These are phyloP conservation scores for Ageneiosus marmoratus DNA, from an alignment of 2,113 vertebrate species.

Conservation along the genomic window DNA sequence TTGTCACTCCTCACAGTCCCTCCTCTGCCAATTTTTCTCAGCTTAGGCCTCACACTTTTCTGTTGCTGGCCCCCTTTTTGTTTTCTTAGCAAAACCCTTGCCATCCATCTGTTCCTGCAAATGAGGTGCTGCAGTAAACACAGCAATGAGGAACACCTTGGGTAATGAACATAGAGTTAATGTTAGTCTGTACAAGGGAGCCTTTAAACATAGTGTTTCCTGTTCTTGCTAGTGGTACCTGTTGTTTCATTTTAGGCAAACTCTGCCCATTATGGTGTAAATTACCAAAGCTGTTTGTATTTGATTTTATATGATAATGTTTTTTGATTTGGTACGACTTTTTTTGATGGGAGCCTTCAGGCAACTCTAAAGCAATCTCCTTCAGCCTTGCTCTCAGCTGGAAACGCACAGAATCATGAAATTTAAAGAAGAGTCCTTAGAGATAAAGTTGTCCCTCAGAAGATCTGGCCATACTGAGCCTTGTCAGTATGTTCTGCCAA, in stretches of 20 bases:
- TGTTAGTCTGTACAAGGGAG: background rate
- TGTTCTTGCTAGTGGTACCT: background rate
- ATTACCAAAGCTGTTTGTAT: background rate
- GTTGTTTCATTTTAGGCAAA: background rate
- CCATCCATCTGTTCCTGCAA: background rate
- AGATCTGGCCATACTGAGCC: conserved; percentile 41
- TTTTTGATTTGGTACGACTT: background rate
- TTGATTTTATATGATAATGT: background rate
- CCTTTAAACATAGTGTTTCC: background rate
- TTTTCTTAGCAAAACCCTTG: background rate
- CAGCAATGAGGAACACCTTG: background rate
- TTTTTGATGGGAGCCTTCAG: background rate
- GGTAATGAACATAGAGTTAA: background rate
- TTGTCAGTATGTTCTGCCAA: conserved; percentile 47
- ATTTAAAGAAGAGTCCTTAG: conserved; percentile 24
- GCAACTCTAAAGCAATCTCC: background rate
- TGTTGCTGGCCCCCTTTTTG: background rate
- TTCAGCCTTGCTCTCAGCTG: conserved; percentile 28
- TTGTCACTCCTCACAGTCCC: background rate
- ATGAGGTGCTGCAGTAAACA: conserved; percentile 2
- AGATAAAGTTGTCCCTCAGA: conserved; percentile 39
- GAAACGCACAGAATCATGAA: conserved; percentile 29
- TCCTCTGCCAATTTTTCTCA: background rate
- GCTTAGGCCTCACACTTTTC: conserved; percentile 9
- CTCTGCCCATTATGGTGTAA: background rate